These are phyloP conservation scores for Epizoanthus scotinus DNA, from an alignment of 92 coral and sea anemone genomes.

Conservation along the genomic window DNA sequence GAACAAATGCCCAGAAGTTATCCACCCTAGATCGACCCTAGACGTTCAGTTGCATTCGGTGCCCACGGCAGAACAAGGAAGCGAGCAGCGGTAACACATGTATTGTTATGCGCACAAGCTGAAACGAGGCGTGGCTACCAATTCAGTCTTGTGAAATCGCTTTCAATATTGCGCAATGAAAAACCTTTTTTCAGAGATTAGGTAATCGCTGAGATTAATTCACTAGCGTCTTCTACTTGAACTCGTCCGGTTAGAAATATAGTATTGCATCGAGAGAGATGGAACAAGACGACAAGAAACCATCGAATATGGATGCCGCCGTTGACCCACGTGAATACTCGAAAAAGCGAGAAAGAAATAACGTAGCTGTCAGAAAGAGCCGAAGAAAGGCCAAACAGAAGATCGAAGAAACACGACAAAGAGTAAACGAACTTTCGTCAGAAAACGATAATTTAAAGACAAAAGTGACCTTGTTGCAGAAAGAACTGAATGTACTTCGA, in stretches of 20 bases:
- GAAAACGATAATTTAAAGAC: constrained; percentile 91
- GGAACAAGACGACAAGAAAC: neutral
- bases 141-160: constrained; percentile 30
- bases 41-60: no score
- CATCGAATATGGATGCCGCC: neutral
- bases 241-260: neutral
- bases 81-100: no score
- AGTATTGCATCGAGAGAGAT: neutral
- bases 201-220: constrained; percentile 9
- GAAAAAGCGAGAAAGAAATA: constrained; percentile 88
- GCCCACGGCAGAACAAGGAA: no score
- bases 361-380: constrained; percentile 96
- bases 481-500: constrained; percentile 95
- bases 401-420: constrained; percentile 87
- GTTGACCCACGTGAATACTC: constrained; percentile 59
- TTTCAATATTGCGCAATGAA: constrained; percentile 31
- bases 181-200: constrained; percentile 7
- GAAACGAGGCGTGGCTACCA: constrained; percentile 17
- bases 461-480: constrained; percentile 90
- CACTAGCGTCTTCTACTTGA: neutral
- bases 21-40: no score
- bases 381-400: constrained; percentile 93
- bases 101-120: no score
- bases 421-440: constrained; percentile 76
- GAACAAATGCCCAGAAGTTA: no score